Conservation (phyloP, 2,888 invertebrate genomes). For the Trisateles emortualis region DNA sequence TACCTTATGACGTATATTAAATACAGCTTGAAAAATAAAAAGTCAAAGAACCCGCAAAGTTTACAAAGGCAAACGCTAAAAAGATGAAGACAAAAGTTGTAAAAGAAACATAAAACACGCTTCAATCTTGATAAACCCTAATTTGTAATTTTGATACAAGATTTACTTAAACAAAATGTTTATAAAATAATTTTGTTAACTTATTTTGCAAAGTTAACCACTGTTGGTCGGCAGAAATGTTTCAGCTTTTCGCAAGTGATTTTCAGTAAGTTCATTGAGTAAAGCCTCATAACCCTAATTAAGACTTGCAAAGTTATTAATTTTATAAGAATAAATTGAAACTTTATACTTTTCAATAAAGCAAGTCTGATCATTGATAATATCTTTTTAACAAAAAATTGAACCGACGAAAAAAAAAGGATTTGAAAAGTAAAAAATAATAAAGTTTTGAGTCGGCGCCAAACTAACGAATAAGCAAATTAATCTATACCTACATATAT, state of each 20-base stretch:
- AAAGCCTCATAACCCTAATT: conserved; percentile 32
- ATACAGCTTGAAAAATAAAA: background rate
- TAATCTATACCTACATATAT: too few relatives aligned
- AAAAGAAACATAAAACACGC: conserved; percentile 1
- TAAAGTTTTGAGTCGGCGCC: too few relatives aligned
- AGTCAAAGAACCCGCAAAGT: background rate
- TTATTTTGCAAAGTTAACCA: conserved; percentile 21
- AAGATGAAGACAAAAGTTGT: background rate
- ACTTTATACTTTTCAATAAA: conserved; percentile 15
- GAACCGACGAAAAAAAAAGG: too few relatives aligned
- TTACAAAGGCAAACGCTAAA: background rate
- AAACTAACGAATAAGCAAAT: too few relatives aligned
- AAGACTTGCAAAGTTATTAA: conserved; percentile 31
- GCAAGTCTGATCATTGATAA: conserved; percentile 17
- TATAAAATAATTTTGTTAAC: conserved; percentile 21
- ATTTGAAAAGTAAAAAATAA: too few relatives aligned
- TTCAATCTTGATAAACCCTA: conserved; percentile 7
- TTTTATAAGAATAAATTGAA: conserved; percentile 30
- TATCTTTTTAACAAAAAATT: too few relatives aligned
- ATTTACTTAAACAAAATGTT: conserved; percentile 10
- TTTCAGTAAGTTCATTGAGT: conserved; percentile 23
- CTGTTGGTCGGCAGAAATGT: conserved; percentile 8
- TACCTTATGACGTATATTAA: too few relatives aligned
- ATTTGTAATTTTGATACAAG: conserved; percentile 8
- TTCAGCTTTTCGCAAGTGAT: conserved; percentile 19